These are phyloP conservation scores for Remorina albescens DNA, from an alignment of 2,797 vertebrate species.

Conservation along the genomic window DNA sequence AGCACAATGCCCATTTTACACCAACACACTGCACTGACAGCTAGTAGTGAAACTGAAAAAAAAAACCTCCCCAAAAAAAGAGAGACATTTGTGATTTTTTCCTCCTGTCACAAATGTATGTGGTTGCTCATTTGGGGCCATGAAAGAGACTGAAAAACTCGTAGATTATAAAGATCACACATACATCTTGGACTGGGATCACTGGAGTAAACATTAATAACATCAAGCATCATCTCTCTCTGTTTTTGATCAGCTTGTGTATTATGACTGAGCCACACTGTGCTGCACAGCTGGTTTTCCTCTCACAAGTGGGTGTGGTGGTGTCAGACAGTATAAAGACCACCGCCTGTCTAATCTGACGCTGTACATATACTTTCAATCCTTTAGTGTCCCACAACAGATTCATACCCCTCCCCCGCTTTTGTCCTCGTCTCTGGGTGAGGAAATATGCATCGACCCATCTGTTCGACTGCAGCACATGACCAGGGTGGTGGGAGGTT, in stretches of 20 bases:
- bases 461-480: conserved; percentile 62
- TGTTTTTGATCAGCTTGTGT: conserved; percentile 16
- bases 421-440: conserved; percentile 31
- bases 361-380: conserved; percentile 45
- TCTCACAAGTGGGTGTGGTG: conserved; percentile 10
- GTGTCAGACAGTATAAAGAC: conserved; percentile 13
- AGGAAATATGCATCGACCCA: conserved; percentile 59
- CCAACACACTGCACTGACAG: conserved; percentile 36
- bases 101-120: background rate
- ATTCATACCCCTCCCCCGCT: conserved; percentile 31
- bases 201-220: conserved; percentile 56
- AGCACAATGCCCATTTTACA: conserved; percentile 34
- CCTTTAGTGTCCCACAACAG: conserved; percentile 27
- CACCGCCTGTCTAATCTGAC: conserved; percentile 48
- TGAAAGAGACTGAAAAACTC: conserved; percentile 22
- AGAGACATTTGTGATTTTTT: conserved; percentile 15
- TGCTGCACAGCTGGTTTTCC: conserved; percentile 32
- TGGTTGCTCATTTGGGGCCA: conserved; percentile 14
- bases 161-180: conserved; percentile 45
- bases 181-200: conserved; percentile 56
- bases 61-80: conserved; percentile 9
- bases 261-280: conserved; percentile 28
- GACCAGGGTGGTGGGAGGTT: conserved; percentile 41
- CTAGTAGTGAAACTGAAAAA: conserved; percentile 26
- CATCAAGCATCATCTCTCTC: conserved; percentile 35